Evolutionary conservation across 2,113 vertebrate species (phyloP).

Genomic region (Dicerorhinus sumatrensis): DNA sequence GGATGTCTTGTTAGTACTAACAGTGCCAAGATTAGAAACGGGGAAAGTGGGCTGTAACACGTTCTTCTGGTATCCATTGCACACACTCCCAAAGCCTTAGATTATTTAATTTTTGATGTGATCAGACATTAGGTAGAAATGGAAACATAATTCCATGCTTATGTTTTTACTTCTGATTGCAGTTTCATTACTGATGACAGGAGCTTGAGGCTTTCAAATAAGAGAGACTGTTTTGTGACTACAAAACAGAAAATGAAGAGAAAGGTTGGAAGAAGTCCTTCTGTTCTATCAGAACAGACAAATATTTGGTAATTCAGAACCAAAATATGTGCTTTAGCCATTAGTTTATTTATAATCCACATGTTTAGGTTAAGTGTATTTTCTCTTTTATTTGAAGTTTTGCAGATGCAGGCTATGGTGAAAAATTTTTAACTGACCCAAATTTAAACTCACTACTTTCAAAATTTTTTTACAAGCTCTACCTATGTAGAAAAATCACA

Average conservation of each 20-base stretch:
- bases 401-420: not conserved
- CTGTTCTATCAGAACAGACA: not conserved
- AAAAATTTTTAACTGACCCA: not conserved
- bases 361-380: not conserved
- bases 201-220: not conserved
- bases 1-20: slow-evolving; percentile 59
- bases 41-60: not conserved
- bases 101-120: not conserved
- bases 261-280: not conserved
- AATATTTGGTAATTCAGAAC: slow-evolving; percentile 17
- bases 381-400: not conserved
- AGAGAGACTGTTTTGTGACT: not conserved
- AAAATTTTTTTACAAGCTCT: not conserved
- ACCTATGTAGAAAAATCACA: slow-evolving; percentile 17
- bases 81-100: not conserved
- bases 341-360: not conserved
- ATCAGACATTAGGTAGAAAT: not conserved
- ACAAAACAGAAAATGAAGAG: not conserved
- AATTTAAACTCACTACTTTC: slow-evolving; percentile 1
- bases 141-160: not conserved
- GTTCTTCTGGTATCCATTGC: not conserved
- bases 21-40: not conserved
- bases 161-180: not conserved
- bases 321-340: not conserved
- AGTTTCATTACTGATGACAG: not conserved